Evolutionary conservation across 2,888 invertebrate genomes (phyloP).

Genomic region (Agapetus fuscipes): DNA sequence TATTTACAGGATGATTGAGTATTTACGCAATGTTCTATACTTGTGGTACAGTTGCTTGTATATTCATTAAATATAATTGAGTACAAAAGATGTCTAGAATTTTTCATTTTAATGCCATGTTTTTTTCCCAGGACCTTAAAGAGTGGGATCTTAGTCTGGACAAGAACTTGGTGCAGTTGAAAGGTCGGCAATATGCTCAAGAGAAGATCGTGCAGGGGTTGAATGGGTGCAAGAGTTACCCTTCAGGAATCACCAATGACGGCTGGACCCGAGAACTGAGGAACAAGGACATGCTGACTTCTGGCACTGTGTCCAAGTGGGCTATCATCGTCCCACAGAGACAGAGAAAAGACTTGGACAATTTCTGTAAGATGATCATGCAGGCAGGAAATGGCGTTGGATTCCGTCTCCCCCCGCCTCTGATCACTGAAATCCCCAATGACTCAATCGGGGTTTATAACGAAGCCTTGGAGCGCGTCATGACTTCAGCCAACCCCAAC

Average conservation of each 20-base stretch:
- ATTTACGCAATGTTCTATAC: too few relatives aligned
- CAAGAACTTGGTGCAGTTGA: constrained; percentile 48
- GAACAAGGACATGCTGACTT: constrained; percentile 30
- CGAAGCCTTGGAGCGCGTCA: constrained; percentile 46
- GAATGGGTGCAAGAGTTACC: constrained; percentile 25
- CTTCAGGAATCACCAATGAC: constrained; percentile 47
- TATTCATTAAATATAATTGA: too few relatives aligned
- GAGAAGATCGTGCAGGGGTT: constrained; percentile 56
- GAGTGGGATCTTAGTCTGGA: constrained; percentile 69
- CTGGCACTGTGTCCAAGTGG: constrained; percentile 35
- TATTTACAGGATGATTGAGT: too few relatives aligned
- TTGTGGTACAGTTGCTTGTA: too few relatives aligned
- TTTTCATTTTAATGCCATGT: too few relatives aligned
- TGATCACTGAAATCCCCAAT: constrained; percentile 40
- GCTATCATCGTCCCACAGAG: constrained; percentile 41
- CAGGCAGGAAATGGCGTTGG: constrained; percentile 35
- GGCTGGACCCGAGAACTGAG: constrained; percentile 72
- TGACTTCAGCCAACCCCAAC: constrained; percentile 47
- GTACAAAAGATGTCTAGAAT: too few relatives aligned
- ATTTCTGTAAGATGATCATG: constrained; percentile 38
- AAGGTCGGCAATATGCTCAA: constrained; percentile 52
- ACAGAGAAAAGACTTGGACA: constrained; percentile 32
- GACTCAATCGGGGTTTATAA: constrained; percentile 54
- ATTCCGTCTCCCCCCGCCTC: constrained; percentile 38
- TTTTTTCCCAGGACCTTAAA: constrained; percentile 50